Conservation (phyloP, 2,797 vertebrate genomes). For the Mallotus villosus region DNA sequence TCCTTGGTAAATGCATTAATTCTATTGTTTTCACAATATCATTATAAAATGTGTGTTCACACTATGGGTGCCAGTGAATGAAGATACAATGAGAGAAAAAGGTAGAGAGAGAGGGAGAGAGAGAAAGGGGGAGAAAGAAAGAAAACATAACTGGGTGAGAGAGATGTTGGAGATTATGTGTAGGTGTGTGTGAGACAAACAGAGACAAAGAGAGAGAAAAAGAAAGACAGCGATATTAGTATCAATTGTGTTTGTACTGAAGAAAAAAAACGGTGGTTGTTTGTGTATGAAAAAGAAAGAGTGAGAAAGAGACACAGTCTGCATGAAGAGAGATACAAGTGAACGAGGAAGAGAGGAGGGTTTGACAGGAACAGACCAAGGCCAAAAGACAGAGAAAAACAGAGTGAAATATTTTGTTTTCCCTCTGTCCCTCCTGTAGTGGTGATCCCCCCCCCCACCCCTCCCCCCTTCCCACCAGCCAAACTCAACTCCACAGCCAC, state of each 20-base stretch:
- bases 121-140: not conserved
- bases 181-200: slow-evolving; percentile 14
- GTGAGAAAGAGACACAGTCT: slow-evolving; percentile 9
- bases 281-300: slow-evolving; percentile 11
- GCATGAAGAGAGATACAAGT: not conserved
- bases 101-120: not conserved
- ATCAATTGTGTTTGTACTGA: too few relatives aligned
- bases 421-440: slow-evolving; percentile 63
- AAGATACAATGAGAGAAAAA: not conserved
- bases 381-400: slow-evolving; percentile 16
- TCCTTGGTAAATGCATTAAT: not conserved
- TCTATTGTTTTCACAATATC: not conserved
- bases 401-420: slow-evolving; percentile 61
- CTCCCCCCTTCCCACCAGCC: slow-evolving; percentile 63
- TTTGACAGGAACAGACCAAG: not conserved
- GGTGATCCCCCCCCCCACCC: slow-evolving; percentile 36
- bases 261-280: not conserved
- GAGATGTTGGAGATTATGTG: slow-evolving; percentile 3
- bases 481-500: slow-evolving; percentile 60
- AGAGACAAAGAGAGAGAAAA: not conserved
- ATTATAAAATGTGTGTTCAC: not conserved
- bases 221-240: too few relatives aligned
- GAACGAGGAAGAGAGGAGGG: slow-evolving; percentile 3
- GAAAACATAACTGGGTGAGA: not conserved
- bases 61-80: not conserved